Evolutionary conservation across 2,888 invertebrate genomes (phyloP), one percentile per base, ranked within the genome.

Genomic region (Eristalinus sepulchralis): DNA sequence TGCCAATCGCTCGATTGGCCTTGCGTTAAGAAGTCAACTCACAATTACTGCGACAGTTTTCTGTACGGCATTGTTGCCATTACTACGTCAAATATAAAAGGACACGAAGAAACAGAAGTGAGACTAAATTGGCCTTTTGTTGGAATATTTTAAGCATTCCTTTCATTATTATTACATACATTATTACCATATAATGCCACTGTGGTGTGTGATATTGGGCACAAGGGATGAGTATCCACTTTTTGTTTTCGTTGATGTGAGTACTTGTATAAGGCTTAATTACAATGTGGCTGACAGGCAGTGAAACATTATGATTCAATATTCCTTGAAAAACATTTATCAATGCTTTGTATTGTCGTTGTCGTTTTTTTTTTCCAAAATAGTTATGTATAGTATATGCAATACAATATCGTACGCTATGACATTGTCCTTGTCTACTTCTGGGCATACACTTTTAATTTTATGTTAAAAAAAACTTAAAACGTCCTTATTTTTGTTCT

Each of bases 111-210:
- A 47, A 47, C 47, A 47, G 17, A 17, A 20, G 62, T 17, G 13
- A 31, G 31, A 31, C 60, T 31, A 31, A 60, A 60, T 60, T 60
- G 60, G 60, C 9, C 60, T 60, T 60, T 60, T 60, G 60, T 60
- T 60, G 60, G 31, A 31, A 27, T 60, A 27, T 17, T 60, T 60
- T 31, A 60, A 60, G 17, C 27, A 31, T 6, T 31, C 60, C 60
- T 27, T 27, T 60, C 31, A 60, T 71, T 60, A 59, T 27, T 59
- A 60, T 27, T 60, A 60, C 47, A 8, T 31, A 13, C 60, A 27
- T 60, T 60, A 60, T 60, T 31, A n/a, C n/a, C n/a, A n/a, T n/a
- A 60, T 68, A 73, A 73, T 73, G 53, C 53, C 72, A 73, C n/a
- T 47, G 71, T 60, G 60, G 39, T 71, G 20, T 17, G 11, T 20